These are phyloP conservation scores for Enhydra lutris DNA, from an alignment of 2,113 vertebrate species.

Conservation along the genomic window DNA sequence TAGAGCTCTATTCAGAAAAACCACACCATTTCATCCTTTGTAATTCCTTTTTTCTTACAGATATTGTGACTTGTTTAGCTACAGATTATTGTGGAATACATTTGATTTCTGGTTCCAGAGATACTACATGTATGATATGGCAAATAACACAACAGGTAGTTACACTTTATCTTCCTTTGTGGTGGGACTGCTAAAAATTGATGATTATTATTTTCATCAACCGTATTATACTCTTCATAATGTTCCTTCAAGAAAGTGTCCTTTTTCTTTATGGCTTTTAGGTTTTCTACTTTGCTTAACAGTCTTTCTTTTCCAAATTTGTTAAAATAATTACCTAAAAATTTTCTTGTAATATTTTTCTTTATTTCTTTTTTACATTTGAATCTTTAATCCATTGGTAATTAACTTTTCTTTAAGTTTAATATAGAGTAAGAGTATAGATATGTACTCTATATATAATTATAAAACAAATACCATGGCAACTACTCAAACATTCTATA, in stretches of 20 bases:
- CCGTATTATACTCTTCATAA: not conserved
- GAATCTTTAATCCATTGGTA: not conserved
- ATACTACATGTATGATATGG: slow-evolving; percentile 99
- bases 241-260: not conserved
- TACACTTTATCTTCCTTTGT: not conserved
- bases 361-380: not conserved
- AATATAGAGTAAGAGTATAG: not conserved
- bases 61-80: slow-evolving; percentile 95
- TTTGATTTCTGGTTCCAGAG: slow-evolving; percentile 97
- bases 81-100: slow-evolving; percentile 96
- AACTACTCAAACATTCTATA: not conserved
- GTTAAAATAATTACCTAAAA: not conserved
- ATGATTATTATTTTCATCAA: not conserved
- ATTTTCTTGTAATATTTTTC: not conserved
- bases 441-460: not conserved
- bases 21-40: slow-evolving; percentile 32
- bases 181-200: not conserved
- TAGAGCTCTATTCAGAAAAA: slow-evolving; percentile 32
- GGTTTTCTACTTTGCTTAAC: not conserved
- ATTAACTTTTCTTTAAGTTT: not conserved
- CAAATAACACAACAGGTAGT: slow-evolving; percentile 94
- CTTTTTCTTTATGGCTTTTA: not conserved
- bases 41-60: slow-evolving; percentile 79
- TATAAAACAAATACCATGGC: not conserved
- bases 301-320: not conserved